Evolutionary conservation across 2,113 vertebrate species (phyloP), one percentile per base, ranked within the genome.

Genomic region (Micronycteris hirsuta): DNA sequence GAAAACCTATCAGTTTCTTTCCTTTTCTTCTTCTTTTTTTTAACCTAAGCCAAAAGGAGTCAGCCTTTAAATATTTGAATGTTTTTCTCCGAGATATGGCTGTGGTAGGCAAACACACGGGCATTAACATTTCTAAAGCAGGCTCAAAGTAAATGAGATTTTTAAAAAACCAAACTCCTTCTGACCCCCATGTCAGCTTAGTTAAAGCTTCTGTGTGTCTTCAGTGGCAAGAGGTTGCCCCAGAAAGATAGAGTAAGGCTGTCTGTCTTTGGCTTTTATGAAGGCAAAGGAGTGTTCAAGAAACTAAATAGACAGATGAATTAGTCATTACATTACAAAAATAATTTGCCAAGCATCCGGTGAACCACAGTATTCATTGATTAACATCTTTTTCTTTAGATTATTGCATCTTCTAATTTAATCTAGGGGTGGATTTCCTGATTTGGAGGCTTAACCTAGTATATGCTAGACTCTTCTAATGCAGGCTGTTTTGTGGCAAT

Each of bases 11-110:
- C 86, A 74, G 24, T 80, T 97, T 83, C 31, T 80, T 96, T 97
- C 92, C 24, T 92, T 76, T 73, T 67, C 56, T 74, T 65, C 33
- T 36, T 26, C 65, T 71, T 63, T 86, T 91, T 90, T 73, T 16
- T 78, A 94, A 61, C 14, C 38, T 70, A 89, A 94, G 43, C 82
- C 26, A 41, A 86, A 89, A 86, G 87, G 86, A 96, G 43, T 45
- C 54, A 95, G 86, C 22, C 68, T 97, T 97, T 97, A 96, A 95
- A 97, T 96, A 89, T 97, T 94, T 97, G 95, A 86, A 94, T 10
- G 1, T 91, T 94, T 97, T 96, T 82, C 77, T 97, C 82, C 17
- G 74, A 89, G 88, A 86, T 89, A 81, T 0, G 4, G 43, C 86
- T 83, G 14, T 33, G 22, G 77, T 86, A 76, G 68, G 82, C 94